These are phyloP conservation scores for Mesocentrotus franciscanus DNA, from an alignment of 53 echinoderm and acorn worm genomes.

Conservation along the genomic window DNA sequence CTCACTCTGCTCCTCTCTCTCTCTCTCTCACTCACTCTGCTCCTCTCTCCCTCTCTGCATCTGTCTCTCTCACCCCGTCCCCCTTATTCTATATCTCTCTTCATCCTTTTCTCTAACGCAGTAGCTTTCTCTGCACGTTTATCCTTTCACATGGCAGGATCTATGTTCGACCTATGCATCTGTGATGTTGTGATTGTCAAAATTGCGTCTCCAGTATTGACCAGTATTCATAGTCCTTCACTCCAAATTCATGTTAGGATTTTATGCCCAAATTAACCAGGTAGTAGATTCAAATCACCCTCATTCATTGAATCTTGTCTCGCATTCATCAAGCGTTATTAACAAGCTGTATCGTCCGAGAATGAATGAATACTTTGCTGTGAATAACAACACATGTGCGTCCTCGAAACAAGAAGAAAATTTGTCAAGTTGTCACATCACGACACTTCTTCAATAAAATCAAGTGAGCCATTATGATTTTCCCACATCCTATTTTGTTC, in stretches of 20 bases:
- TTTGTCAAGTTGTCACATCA: background rate
- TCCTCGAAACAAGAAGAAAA: background rate
- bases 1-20: background rate
- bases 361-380: background rate
- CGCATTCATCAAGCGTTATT: slow-evolving; percentile 8
- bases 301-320: background rate
- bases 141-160: too few species aligned
- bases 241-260: too few species aligned
- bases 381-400: slow-evolving; percentile 20
- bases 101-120: too few species aligned
- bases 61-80: background rate
- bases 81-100: too few species aligned
- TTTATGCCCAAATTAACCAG: background rate
- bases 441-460: background rate
- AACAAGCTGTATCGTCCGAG: background rate
- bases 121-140: too few species aligned
- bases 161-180: too few species aligned
- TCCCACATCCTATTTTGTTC: background rate
- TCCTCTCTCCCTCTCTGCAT: background rate
- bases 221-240: too few species aligned
- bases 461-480: background rate
- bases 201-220: too few species aligned
- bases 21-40: too few species aligned
- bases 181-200: too few species aligned
- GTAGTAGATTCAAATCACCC: background rate